Evolutionary conservation across 2,113 vertebrate species (phyloP), one percentile per base, ranked within the genome.

Genomic region (Oryzias melastigma): DNA sequence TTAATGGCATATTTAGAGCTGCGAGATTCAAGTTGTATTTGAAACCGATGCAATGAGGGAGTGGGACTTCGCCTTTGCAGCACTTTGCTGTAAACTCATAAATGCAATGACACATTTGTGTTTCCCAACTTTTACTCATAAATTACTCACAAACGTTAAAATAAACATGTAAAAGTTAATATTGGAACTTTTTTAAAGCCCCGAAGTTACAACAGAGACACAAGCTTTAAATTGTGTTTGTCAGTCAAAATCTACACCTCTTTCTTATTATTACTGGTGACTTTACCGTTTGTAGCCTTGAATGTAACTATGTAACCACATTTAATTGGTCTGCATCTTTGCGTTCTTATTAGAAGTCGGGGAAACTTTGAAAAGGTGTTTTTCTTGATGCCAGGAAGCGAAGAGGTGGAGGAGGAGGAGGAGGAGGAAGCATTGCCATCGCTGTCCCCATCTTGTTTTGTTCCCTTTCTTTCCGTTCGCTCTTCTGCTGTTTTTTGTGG

Each of bases 301-400:
- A 77, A 67, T 75, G 43, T 52, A 68, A 52, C 69, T 41, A 42
- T 69, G 73, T 52, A 80, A 77, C 68, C 73, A 47, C 83, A 75
- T 80, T 68, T 86, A 88, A 90, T 83, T 87, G 77, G 80, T 70
- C 58, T 48, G 67, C 79, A 80, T 66, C 69, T 58, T 49, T 60
- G 25, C 58, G 35, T 75, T 63, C 65, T 77, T 78, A 58, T 43
- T 58, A 65, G 71, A 83, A 77, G 49, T 63, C 65, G 44, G 66
- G 68, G 29, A 69, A 82, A 77, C 62, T 85, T 89, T 89, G 72
- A 82, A 86, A 87, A 73, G 68, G 63, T 83, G 80, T 88, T 88
- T 82, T 84, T 79, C 70, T 78, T 76, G 70, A 82, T 61, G 60
- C 77, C 64, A 51, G 54, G 53, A 55, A 25, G 58, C 58, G 58